Evolutionary conservation across 2,888 invertebrate species (phyloP), one percentile per base, ranked within the genome.

Genomic region (Boloria selene): DNA sequence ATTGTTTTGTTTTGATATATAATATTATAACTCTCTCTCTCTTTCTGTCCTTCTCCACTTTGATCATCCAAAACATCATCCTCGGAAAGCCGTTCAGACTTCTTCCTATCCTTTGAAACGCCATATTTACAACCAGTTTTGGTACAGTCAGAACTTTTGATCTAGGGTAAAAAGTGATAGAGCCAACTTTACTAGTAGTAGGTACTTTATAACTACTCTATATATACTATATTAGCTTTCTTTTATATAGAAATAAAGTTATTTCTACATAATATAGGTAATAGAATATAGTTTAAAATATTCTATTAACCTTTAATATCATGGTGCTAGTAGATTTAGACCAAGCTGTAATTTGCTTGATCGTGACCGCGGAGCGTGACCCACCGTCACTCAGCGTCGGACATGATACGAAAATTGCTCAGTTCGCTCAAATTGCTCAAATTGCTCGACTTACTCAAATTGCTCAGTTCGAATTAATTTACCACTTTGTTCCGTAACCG

Each of bases 401-500:
- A 68, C 79, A 78, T 87, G 87, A 87, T 80, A 85, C 78, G 84
- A 82, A 78, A 79, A 79, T 79, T 79, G 75, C 74, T 73, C 74
- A 72, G 69, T 70, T 75, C 56, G 63, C 49, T 73, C 73, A 73
- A 71, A 74, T 75, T 78, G 75, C 74, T 75, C 74, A 73, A 74
- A 74, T 76, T 78, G 73, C 73, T 72, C 72, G 70, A 69, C 70
- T 74, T 77, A 72, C 72, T 74, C 74, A 75, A 77, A 77, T 77
- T 77, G 74, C 73, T 73, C 72, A 72, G 76, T 71, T 74, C 74
- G 73, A 74, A 74, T 79, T 85, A 87, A 88, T 88, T 84, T 84
- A 80, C 82, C 86, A 88, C 88, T 89, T 88, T 85, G 87, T 83
- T 84, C 82, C 85, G 82, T 75, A 81, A 78, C 79, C 77, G 78